These are phyloP conservation scores for Quadroppia sp. DNA, from an alignment of 2,888 invertebrate genomes.

Conservation along the genomic window DNA sequence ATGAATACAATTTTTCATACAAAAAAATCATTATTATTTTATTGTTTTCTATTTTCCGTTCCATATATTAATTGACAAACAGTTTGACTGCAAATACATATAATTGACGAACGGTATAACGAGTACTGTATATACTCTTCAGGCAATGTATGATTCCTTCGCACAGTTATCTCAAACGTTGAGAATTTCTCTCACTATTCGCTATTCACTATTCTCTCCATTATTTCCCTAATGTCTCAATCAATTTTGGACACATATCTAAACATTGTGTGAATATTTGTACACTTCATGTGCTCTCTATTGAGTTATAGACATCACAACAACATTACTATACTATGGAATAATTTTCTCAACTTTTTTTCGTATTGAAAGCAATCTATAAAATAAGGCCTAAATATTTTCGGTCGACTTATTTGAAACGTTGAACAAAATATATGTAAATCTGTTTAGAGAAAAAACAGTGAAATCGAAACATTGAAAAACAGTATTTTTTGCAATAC, in stretches of 20 bases:
- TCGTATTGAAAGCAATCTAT: neutral
- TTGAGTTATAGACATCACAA: neutral
- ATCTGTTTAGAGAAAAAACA: neutral
- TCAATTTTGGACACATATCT: constrained; percentile 16
- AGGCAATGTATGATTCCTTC: neutral
- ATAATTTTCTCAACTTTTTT: neutral
- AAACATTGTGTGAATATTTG: constrained; percentile 5
- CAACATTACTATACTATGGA: neutral
- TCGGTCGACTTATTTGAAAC: neutral
- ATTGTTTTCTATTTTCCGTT: neutral
- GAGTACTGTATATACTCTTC: neutral
- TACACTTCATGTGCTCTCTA: neutral
- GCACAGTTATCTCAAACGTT: neutral
- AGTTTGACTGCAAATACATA: neutral
- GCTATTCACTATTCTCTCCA: neutral
- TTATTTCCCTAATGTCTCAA: constrained; percentile 27
- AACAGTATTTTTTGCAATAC: neutral
- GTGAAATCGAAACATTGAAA: neutral
- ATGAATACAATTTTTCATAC: neutral
- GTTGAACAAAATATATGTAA: neutral
- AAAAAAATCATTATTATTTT: neutral
- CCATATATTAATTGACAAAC: neutral
- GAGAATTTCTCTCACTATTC: neutral
- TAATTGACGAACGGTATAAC: neutral
- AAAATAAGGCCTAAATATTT: neutral